phyloP scores from a whole-genome alignment of 2,113 vertebrate species.

The Upupa epops region DNA sequence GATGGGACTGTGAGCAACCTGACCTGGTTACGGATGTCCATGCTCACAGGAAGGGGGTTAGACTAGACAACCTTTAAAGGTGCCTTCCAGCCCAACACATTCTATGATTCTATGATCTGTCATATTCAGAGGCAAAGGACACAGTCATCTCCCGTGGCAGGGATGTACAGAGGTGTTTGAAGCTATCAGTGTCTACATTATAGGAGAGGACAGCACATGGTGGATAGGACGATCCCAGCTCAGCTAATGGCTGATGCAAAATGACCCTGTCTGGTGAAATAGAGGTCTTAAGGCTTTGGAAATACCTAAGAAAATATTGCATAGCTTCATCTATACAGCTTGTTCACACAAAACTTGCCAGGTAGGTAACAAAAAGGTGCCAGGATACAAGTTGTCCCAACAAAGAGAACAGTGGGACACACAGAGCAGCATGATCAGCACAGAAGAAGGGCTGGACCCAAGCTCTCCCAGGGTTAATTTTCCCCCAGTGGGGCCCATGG shows the following conservation, averaged over 20 bases:
- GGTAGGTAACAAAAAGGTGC: not conserved
- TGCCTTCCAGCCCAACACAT: no score
- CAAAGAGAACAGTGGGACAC: not conserved
- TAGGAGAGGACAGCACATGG: not conserved
- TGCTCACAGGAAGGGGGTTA: no score
- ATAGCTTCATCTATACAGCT: not conserved
- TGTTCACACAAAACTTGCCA: not conserved
- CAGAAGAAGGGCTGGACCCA: not conserved
- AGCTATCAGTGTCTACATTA: not conserved
- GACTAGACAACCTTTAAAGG: no score
- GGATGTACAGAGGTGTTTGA: not conserved
- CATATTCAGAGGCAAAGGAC: not conserved
- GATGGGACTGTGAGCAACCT: no score
- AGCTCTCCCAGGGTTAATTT: not conserved
- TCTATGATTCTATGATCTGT: not conserved
- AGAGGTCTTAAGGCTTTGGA: not conserved
- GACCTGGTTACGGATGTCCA: no score
- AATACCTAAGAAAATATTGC: not conserved
- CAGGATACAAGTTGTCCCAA: not conserved
- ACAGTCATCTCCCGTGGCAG: not conserved
- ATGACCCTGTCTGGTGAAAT: not conserved
- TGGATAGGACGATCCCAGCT: not conserved
- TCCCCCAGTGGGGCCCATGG: fast-evolving
- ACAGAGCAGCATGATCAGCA: fast-evolving
- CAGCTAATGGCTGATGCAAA: not conserved